Conservation (phyloP, 1,140 invertebrate genomes). For the Ctenoplectra terminalis region DNA sequence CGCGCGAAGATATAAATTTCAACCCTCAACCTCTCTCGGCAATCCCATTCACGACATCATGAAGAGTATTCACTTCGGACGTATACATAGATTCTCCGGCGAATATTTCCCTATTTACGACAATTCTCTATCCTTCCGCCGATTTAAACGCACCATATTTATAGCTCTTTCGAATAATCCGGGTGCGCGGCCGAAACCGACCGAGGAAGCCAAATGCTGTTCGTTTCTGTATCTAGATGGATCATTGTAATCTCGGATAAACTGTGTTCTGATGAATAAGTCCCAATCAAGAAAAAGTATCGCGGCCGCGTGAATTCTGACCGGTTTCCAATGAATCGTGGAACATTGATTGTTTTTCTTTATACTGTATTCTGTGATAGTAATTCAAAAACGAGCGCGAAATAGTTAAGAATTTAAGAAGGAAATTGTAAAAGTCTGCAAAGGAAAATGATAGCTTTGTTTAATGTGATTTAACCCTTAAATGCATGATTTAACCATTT, state of each 20-base stretch:
- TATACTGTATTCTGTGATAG: no score
- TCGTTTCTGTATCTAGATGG: conserved; percentile 22
- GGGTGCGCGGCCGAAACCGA: neutral
- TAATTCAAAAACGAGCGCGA: no score
- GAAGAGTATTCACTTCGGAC: conserved; percentile 33
- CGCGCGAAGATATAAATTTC: conserved; percentile 24
- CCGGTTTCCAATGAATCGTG: no score
- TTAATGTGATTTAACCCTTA: no score
- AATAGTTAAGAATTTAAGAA: no score
- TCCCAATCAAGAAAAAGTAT: neutral
- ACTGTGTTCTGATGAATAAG: conserved; percentile 58
- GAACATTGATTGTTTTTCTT: no score
- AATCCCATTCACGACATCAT: conserved; percentile 19
- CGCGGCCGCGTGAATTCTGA: neutral
- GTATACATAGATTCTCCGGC: conserved; percentile 8
- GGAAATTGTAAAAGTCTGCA: no score
- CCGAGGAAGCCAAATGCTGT: neutral
- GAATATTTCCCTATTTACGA: conserved; percentile 59
- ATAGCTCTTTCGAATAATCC: conserved; percentile 61
- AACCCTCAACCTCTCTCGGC: neutral
- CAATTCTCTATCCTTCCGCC: conserved; percentile 27
- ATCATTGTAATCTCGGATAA: conserved; percentile 61
- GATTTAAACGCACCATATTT: conserved; percentile 57
- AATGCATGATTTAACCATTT: no score
- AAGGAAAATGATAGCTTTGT: no score